These are phyloP conservation scores for Dicyrtoma fusca DNA, from an alignment of 2,888 invertebrate species.

Conservation along the genomic window DNA sequence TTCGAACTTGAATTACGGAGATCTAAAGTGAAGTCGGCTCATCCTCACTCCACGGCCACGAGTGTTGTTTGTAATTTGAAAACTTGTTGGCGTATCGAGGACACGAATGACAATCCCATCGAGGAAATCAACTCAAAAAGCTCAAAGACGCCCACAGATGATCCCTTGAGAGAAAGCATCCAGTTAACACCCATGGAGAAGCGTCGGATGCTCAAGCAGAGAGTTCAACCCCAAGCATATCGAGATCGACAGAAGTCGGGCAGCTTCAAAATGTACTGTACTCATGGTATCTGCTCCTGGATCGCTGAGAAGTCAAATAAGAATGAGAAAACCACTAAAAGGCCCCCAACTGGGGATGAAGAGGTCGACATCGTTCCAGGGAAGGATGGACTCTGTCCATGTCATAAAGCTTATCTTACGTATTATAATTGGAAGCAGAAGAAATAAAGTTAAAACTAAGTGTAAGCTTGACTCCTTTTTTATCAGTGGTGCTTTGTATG, in stretches of 20 bases:
- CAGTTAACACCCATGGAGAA: background rate
- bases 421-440: slow-evolving; percentile 25
- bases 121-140: background rate
- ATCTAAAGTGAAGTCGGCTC: background rate
- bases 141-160: background rate
- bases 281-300: slow-evolving; percentile 17
- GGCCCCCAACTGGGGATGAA: background rate
- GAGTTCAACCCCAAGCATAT: background rate
- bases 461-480: no score
- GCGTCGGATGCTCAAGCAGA: background rate
- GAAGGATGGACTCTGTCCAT: slow-evolving; percentile 19
- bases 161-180: background rate
- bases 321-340: no score
- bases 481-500: no score
- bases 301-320: background rate
- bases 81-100: slow-evolving; percentile 21
- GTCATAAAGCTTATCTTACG: slow-evolving; percentile 18
- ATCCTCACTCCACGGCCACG: slow-evolving; percentile 8
- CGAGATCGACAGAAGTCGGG: background rate
- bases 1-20: background rate
- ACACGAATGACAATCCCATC: background rate
- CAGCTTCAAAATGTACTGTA: slow-evolving; percentile 4
- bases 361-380: slow-evolving; percentile 14
- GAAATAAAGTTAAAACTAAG: background rate
- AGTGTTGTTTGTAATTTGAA: slow-evolving; percentile 21